Evolutionary conservation across 2,888 invertebrate genomes (phyloP), one percentile per base, ranked within the genome.

Genomic region (Phengaris arion): DNA sequence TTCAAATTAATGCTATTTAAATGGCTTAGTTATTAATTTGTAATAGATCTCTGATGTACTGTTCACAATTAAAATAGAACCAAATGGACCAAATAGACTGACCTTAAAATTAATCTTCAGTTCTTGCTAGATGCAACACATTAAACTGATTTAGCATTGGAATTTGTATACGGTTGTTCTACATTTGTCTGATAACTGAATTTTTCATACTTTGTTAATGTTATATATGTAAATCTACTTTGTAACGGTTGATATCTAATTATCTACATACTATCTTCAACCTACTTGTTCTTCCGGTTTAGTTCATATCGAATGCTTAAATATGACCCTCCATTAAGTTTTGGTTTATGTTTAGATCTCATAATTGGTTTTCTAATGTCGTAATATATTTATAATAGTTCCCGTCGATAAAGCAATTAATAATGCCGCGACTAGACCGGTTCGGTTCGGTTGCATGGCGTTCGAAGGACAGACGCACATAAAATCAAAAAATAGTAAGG

Each of bases 391-490:
- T 79, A 78, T 79, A 78, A 79, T 81, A 77, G 80, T 85, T 83
- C 82, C 83, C 85, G 82, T 81, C 84, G 84, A 87, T 87, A 86
- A 82, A 87, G 85, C 85, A 83, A 87, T 86, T 84, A 86, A 85
- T 83, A 85, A 46, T 48, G 35, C 48, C 70, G 51, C 79, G 74
- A 77, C 80, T 82, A 82, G 75, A 72, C 73, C 55, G 64, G 77
- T 77, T 78, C 55, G 64, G 77, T 77, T 78, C 78, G 77, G 79
- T 79, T 75, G 74, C 45, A 12, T 54, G 48, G 55, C 54, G 84
- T 85, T 15, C 86, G 88, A 89, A 90, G 89, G 89, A 89, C 89
- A 89, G 83, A 87, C 88, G 84, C 85, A 86, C 85, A 84, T 75
- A 70, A 59, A 75, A 48, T 59, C 59, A 72, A 72, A 52, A 70